phyloP scores from a whole-genome alignment of 1,140 invertebrate species.

The Scaptomyza graminum region DNA sequence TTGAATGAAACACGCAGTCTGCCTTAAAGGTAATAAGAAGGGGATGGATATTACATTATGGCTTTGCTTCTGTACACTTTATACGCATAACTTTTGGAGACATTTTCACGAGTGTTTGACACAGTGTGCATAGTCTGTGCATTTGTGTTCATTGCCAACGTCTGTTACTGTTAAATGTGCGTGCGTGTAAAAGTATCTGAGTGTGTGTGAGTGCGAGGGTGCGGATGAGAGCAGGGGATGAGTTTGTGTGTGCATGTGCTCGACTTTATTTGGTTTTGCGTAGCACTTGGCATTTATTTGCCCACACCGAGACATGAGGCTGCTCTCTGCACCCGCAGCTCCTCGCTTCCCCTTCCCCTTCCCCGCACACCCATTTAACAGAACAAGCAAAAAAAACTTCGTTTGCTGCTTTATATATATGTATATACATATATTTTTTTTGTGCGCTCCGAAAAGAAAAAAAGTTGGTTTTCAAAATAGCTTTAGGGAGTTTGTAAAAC shows the following conservation, averaged over 20 bases:
- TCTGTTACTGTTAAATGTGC: constrained; percentile 79
- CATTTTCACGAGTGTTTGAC: neutral
- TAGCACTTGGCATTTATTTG: constrained; percentile 81
- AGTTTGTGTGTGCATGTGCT: constrained; percentile 61
- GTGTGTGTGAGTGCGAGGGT: constrained; percentile 22
- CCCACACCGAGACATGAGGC: constrained; percentile 71
- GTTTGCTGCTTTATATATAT: constrained; percentile 16
- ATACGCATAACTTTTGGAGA: neutral
- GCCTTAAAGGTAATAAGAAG: no score
- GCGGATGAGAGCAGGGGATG: constrained; percentile 31
- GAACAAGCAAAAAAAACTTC: constrained; percentile 61
- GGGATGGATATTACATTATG: no score
- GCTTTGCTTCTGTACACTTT: no score
- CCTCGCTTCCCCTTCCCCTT: constrained; percentile 16
- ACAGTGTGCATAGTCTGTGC: constrained; percentile 39
- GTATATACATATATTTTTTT: neutral
- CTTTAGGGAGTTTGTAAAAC: constrained; percentile 72
- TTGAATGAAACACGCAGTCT: no score
- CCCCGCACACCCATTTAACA: constrained; percentile 18
- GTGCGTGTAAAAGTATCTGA: constrained; percentile 53
- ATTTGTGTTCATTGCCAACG: constrained; percentile 75
- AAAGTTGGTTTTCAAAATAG: constrained; percentile 66
- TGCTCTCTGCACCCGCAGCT: constrained; percentile 3
- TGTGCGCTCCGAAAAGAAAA: constrained; percentile 24
- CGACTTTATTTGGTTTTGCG: constrained; percentile 80